Evolutionary conservation across 2,113 vertebrate genomes (phyloP).

Genomic region (Aphelocoma coerulescens): DNA sequence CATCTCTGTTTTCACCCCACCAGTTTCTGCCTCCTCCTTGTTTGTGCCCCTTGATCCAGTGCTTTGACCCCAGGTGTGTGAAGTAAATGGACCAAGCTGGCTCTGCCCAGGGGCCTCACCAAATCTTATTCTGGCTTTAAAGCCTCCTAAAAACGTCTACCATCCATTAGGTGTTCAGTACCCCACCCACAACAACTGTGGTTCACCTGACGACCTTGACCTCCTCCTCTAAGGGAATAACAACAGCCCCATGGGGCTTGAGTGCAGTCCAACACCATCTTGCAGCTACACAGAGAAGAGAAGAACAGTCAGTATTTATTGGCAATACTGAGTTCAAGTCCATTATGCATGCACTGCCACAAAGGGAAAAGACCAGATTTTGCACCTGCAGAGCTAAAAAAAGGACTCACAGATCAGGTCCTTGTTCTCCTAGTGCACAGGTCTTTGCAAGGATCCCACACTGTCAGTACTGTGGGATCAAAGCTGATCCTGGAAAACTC

Average conservation of each 20-base stretch:
- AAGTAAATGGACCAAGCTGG: neutral
- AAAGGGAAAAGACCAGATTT: neutral
- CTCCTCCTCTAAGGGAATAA: neutral
- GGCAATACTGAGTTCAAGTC: neutral
- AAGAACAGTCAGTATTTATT: neutral
- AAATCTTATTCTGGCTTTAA: neutral
- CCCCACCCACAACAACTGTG: neutral
- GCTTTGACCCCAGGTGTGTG: neutral
- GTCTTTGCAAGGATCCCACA: neutral
- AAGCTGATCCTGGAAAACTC: neutral
- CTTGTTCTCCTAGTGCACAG: neutral
- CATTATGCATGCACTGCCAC: neutral
- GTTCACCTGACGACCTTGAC: neutral
- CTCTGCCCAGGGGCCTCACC: neutral
- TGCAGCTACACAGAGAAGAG: neutral
- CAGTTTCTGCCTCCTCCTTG: neutral
- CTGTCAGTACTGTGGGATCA: neutral
- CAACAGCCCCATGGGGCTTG: rapidly evolving
- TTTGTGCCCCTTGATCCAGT: neutral
- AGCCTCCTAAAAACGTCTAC: neutral
- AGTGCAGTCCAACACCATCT: neutral
- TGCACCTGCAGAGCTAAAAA: neutral
- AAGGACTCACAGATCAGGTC: neutral
- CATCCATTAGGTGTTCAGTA: neutral
- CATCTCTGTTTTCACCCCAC: neutral